phyloP scores from a whole-genome alignment of 1,140 invertebrate genomes.

The Caerostris extrusa region DNA sequence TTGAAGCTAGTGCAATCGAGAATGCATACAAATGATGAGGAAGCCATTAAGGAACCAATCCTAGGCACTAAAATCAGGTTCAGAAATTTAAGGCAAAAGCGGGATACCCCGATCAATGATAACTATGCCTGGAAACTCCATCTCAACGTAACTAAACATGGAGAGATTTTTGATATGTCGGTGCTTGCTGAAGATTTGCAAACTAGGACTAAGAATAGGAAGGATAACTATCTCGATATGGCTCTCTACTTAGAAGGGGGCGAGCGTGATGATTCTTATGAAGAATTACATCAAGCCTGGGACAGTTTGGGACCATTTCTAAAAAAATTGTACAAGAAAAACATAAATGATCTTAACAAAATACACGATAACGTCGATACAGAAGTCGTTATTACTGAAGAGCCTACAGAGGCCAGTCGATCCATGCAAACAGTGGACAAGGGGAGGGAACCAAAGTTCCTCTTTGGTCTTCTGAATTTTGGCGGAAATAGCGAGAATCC shows the following conservation, averaged over 20 bases:
- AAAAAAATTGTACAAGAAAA: neutral
- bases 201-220: neutral
- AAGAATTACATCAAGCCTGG: conserved; percentile 18
- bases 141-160: neutral
- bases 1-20: neutral
- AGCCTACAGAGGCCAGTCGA: neutral
- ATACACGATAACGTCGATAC: neutral
- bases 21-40: neutral
- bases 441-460: neutral
- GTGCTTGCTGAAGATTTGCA: too few species aligned
- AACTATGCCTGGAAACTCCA: neutral
- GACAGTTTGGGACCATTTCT: neutral
- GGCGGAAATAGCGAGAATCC: conserved; percentile 16
- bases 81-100: neutral
- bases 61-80: neutral
- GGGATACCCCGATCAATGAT: neutral
- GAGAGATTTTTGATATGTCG: too few species aligned
- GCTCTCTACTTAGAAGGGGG: neutral
- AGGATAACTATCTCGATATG: neutral
- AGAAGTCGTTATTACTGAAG: neutral
- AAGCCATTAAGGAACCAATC: too few species aligned
- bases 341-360: neutral
- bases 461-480: neutral
- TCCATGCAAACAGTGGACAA: neutral
- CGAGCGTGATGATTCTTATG: neutral